Conservation (phyloP, 2,113 vertebrate species). For the Emydocephalus ijimae region DNA sequence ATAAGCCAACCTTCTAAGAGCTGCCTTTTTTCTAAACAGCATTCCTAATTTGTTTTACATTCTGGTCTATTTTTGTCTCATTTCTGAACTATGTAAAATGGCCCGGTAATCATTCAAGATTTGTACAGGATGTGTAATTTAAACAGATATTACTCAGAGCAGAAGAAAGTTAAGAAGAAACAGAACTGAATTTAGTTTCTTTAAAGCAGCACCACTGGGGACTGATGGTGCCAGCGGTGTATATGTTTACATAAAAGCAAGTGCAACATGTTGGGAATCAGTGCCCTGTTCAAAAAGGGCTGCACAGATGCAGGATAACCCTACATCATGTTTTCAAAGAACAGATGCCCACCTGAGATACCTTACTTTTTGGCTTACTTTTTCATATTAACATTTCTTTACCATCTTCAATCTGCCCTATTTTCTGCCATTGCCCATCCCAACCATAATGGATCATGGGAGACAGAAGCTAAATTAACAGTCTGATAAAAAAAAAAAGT, state of each 20-base stretch:
- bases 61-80: conserved; percentile 27
- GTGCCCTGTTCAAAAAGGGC: background rate
- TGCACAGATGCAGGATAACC: background rate
- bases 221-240: background rate
- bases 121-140: background rate
- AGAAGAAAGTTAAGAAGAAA: background rate
- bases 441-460: background rate
- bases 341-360: background rate
- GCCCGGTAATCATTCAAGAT: conserved; percentile 24
- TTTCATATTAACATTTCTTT: background rate
- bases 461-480: background rate
- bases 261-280: background rate
- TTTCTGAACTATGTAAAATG: conserved; percentile 18
- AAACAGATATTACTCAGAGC: background rate
- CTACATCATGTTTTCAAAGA: background rate
- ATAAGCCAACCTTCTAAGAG: background rate
- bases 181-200: background rate
- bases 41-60: conserved; percentile 41
- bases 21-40: conserved; percentile 27
- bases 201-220: background rate
- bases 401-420: background rate
- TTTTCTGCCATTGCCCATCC: background rate
- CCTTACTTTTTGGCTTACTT: background rate
- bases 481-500: background rate
- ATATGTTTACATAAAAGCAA: background rate